A percentile compares a stretch with the other conserved stretches of the same genome.
Conservation (phyloP, 2,888 invertebrate genomes). For the Lasioglossum malachurum region DNA sequence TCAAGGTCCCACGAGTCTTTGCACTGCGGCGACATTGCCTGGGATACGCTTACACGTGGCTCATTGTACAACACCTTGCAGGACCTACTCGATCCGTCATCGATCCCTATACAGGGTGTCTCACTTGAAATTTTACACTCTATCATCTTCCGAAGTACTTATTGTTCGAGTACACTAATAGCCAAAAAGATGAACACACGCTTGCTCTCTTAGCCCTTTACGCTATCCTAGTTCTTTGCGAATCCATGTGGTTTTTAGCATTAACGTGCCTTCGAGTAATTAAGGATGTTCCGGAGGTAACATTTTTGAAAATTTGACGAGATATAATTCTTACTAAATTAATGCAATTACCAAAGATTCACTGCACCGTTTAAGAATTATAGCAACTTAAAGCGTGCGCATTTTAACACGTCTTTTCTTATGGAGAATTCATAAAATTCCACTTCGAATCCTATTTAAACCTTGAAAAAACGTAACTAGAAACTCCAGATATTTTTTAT, state of each 20-base stretch:
- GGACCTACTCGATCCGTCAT: not conserved
- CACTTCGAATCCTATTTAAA: too few species aligned
- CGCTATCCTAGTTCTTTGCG: not conserved
- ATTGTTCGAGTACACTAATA: not conserved
- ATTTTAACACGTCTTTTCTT: too few species aligned
- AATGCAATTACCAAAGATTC: too few species aligned
- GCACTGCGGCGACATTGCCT: not conserved
- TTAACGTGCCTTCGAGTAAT: not conserved
- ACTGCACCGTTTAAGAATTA: too few species aligned
- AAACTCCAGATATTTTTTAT: too few species aligned
- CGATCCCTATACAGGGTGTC: not conserved
- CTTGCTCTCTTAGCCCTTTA: not conserved
- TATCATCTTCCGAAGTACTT: not conserved
- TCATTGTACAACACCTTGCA: not conserved
- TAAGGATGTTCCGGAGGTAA: too few species aligned
- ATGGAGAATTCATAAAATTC: too few species aligned
- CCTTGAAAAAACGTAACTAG: too few species aligned
- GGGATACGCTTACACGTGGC: not conserved
- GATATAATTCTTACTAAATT: too few species aligned
- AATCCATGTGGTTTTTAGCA: not conserved
- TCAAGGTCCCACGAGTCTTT: slow-evolving; percentile 2
- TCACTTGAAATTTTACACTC: not conserved
- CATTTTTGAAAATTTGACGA: too few species aligned
- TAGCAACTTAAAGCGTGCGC: too few species aligned
- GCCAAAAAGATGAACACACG: too few species aligned